Evolutionary conservation across 2,113 vertebrate species (phyloP).

Genomic region (Gnathonemus longibarbis): DNA sequence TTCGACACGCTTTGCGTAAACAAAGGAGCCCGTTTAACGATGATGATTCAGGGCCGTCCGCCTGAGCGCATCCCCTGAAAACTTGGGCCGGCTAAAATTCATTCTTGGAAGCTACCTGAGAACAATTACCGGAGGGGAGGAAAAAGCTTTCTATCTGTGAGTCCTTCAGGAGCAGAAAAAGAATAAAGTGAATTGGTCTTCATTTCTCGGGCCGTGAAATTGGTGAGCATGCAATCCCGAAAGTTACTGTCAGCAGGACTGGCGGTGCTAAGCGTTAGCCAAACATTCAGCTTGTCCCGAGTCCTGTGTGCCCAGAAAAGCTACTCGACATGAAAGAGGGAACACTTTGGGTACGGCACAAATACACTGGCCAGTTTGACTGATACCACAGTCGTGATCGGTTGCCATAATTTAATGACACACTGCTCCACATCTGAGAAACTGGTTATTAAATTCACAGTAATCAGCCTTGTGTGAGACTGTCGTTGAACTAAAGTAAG

Average conservation of each 20-base stretch:
- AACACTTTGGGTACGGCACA: neutral
- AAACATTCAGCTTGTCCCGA: neutral
- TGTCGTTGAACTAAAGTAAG: neutral
- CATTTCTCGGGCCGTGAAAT: neutral
- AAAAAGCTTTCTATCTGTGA: conserved; percentile 1
- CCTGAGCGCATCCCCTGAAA: neutral
- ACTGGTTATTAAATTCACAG: neutral
- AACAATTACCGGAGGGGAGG: conserved; percentile 8
- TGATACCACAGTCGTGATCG: neutral
- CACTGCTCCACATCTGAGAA: neutral
- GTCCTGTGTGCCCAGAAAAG: neutral
- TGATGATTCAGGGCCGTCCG: neutral
- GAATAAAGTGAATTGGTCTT: conserved; percentile 2
- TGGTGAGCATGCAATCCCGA: neutral
- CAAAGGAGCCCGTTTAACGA: conserved; percentile 9
- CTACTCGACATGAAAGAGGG: neutral
- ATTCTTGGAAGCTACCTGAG: neutral
- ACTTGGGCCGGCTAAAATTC: neutral
- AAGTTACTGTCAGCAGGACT: neutral
- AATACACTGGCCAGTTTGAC: neutral
- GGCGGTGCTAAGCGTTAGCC: neutral
- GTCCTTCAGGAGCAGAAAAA: neutral
- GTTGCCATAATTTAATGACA: neutral
- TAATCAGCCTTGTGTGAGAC: neutral
- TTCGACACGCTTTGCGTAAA: neutral